These are phyloP conservation scores for Hemicentrotus pulcherrimus DNA, from an alignment of 35 echinoderm and acorn worm species.

Conservation along the genomic window DNA sequence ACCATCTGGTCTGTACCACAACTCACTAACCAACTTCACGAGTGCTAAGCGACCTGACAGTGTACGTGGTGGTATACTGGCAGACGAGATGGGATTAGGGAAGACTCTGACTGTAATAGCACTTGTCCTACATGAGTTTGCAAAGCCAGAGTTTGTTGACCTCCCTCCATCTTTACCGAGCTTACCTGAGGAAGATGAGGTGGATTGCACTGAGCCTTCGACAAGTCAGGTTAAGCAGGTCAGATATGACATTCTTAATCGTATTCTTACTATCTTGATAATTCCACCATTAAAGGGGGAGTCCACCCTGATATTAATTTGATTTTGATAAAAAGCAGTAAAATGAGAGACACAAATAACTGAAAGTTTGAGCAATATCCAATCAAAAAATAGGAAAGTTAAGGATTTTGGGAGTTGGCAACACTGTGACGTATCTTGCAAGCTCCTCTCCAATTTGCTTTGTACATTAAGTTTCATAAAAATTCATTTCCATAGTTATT, in stretches of 20 bases:
- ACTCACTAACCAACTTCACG: conserved; percentile 79
- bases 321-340: too few relatives aligned
- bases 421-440: too few relatives aligned
- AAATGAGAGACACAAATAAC: too few relatives aligned
- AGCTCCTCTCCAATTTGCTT: too few relatives aligned
- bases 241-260: background rate
- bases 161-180: background rate
- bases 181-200: conserved; percentile 23
- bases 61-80: conserved; percentile 83
- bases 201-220: background rate
- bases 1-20: conserved; percentile 52
- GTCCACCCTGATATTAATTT: too few relatives aligned
- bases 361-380: too few relatives aligned
- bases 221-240: background rate
- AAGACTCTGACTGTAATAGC: conserved; percentile 82
- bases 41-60: conserved; percentile 63
- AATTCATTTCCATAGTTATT: too few relatives aligned
- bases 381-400: too few relatives aligned
- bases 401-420: too few relatives aligned
- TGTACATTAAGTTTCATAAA: too few relatives aligned
- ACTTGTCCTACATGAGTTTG: conserved; percentile 59
- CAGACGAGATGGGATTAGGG: conserved; percentile 90
- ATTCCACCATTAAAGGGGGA: too few relatives aligned
- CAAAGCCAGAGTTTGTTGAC: background rate
- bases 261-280: background rate